phyloP scores from a whole-genome alignment of 1,140 invertebrate genomes.

The Drosophila repleta region DNA sequence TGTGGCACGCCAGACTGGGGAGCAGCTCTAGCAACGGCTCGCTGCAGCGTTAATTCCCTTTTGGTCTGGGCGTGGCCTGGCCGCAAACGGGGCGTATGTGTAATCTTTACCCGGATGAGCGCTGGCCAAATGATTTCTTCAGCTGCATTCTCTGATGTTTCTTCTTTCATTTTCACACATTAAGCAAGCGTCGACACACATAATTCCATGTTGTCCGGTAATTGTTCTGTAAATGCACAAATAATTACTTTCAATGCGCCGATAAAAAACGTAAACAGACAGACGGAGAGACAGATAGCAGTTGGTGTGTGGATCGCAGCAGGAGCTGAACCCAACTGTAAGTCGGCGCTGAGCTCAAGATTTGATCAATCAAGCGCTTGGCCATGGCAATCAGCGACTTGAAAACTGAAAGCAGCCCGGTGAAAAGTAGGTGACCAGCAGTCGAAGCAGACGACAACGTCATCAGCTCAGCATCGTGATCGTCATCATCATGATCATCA shows the following conservation, averaged over 20 bases:
- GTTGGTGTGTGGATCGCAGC: constrained; percentile 43
- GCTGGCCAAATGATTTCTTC: constrained; percentile 45
- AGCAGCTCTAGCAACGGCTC: not conserved
- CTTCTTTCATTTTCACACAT: constrained; percentile 69
- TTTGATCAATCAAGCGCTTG: constrained; percentile 69
- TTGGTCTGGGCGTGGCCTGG: constrained; percentile 36
- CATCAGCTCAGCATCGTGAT: constrained; percentile 28
- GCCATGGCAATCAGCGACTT: constrained; percentile 50
- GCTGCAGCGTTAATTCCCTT: constrained; percentile 45
- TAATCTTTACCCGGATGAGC: constrained; percentile 76
- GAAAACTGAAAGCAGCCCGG: constrained; percentile 60
- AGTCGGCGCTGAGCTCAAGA: constrained; percentile 25
- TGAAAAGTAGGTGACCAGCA: constrained; percentile 75
- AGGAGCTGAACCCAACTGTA: constrained; percentile 48
- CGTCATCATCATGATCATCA: constrained; percentile 30
- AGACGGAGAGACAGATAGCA: not conserved
- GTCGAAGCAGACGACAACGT: constrained; percentile 29
- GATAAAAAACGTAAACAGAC: constrained; percentile 59
- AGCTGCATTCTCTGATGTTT: not conserved
- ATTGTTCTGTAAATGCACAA: constrained; percentile 82
- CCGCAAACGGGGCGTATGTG: constrained; percentile 67
- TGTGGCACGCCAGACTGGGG: constrained; percentile 45
- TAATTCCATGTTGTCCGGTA: constrained; percentile 80
- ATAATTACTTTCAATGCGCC: constrained; percentile 81
- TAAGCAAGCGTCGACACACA: constrained; percentile 74